These are phyloP conservation scores for Trissolcus brochymenae DNA, from an alignment of 2,888 invertebrate genomes.

Conservation along the genomic window DNA sequence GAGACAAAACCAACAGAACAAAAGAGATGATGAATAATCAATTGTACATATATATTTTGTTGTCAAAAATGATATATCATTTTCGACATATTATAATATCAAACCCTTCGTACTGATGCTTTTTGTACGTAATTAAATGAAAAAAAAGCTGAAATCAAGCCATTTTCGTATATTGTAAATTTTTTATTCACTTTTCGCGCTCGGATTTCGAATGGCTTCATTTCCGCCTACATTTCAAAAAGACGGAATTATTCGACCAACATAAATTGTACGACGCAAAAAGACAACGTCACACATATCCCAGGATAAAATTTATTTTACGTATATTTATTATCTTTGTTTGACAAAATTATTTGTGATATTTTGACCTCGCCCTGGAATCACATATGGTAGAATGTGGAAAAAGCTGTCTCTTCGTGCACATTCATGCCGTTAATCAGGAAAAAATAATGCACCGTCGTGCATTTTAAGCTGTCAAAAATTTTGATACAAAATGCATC, in stretches of 20 bases:
- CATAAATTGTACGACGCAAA: conserved; percentile 18
- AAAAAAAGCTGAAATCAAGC: too few species aligned
- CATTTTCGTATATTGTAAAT: too few species aligned
- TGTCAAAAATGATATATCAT: too few species aligned
- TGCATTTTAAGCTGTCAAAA: too few species aligned
- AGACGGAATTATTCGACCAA: conserved; percentile 8
- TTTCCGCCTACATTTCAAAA: conserved; percentile 7
- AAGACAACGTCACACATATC: conserved; percentile 4
- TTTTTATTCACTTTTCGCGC: neutral
- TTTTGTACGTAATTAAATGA: too few species aligned
- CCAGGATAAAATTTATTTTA: conserved; percentile 14
- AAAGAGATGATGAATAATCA: too few species aligned
- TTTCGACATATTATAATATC: too few species aligned
- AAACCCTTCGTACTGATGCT: too few species aligned
- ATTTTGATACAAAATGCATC: too few species aligned
- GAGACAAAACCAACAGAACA: too few species aligned
- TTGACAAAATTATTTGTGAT: conserved; percentile 31
- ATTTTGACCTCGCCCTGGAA: neutral
- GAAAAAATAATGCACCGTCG: neutral
- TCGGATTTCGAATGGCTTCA: conserved; percentile 1
- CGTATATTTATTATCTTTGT: conserved; percentile 22
- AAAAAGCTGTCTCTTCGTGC: conserved; percentile 1
- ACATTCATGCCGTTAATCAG: conserved; percentile 3
- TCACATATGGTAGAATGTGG: too few species aligned
- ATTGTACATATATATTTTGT: too few species aligned